These are phyloP conservation scores for Lepus oiostolus DNA, from an alignment of 2,797 vertebrate species.

Conservation along the genomic window DNA sequence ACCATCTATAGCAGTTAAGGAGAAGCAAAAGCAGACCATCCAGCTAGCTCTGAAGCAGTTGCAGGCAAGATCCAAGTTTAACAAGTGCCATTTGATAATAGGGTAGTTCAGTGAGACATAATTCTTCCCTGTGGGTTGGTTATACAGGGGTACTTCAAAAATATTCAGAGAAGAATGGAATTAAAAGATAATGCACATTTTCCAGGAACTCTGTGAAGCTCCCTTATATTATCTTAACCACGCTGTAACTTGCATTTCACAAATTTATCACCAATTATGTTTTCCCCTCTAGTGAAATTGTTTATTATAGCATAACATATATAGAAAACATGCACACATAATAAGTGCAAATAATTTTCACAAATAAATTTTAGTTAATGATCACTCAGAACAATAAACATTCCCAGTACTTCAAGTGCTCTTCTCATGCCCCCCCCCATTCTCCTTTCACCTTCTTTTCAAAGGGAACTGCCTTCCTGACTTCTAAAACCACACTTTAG, in stretches of 20 bases:
- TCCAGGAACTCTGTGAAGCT: too few relatives aligned
- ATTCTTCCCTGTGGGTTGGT: not conserved
- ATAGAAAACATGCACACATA: not conserved
- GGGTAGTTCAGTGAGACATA: not conserved
- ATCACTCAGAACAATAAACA: not conserved
- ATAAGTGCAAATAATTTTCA: slow-evolving; percentile 21
- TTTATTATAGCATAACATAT: not conserved
- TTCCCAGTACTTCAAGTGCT: not conserved
- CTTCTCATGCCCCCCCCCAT: not conserved
- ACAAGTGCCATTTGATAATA: not conserved
- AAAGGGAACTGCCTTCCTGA: not conserved
- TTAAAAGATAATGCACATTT: too few relatives aligned
- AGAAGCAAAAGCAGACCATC: not conserved
- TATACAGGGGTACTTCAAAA: not conserved
- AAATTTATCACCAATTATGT: not conserved
- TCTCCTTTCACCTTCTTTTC: not conserved
- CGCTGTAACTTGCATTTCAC: too few relatives aligned
- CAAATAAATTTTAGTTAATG: not conserved
- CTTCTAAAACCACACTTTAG: not conserved
- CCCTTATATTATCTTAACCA: too few relatives aligned
- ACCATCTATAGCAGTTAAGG: not conserved
- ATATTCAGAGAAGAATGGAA: too few relatives aligned
- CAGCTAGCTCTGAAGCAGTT: not conserved
- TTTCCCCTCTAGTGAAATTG: not conserved
- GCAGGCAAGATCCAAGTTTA: not conserved